Conservation (phyloP, 2,888 invertebrate species). For the Zygaena filipendulae region DNA sequence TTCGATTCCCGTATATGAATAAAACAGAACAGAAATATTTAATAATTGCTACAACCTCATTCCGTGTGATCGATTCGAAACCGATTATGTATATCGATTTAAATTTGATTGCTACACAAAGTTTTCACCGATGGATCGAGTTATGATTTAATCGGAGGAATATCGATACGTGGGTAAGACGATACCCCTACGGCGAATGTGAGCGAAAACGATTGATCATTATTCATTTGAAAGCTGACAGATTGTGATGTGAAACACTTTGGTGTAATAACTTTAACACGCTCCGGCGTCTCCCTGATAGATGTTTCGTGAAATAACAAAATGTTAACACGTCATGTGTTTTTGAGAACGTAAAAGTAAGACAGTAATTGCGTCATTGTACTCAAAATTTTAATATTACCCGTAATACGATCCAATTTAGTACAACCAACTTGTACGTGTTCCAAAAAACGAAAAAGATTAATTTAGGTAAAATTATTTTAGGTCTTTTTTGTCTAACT, state of each 20-base stretch:
- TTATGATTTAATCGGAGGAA: constrained; percentile 20
- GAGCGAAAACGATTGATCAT: constrained; percentile 47
- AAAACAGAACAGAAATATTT: no score
- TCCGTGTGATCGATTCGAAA: constrained; percentile 13
- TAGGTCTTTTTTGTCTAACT: no score
- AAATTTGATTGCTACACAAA: constrained; percentile 22
- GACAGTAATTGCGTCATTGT: constrained; percentile 32
- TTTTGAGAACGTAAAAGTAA: constrained; percentile 22
- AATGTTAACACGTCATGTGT: constrained; percentile 37
- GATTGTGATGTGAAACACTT: constrained; percentile 53
- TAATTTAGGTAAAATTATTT: no score
- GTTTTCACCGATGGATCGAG: no score
- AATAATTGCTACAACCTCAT: no score
- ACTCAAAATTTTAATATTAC: no score
- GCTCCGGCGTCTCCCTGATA: constrained; percentile 31
- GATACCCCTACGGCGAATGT: constrained; percentile 37
- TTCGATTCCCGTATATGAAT: no score
- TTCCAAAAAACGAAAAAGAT: no score
- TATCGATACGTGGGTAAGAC: constrained; percentile 31
- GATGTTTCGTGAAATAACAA: constrained; percentile 40
- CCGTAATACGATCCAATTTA: no score
- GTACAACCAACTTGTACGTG: no score
- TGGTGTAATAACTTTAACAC: constrained; percentile 47
- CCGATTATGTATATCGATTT: constrained; percentile 21
- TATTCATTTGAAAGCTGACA: constrained; percentile 52